Base-by-base conservation (phyloP, 2,797 vertebrate species). In the Dendrocincla fuliginosa region DNA sequence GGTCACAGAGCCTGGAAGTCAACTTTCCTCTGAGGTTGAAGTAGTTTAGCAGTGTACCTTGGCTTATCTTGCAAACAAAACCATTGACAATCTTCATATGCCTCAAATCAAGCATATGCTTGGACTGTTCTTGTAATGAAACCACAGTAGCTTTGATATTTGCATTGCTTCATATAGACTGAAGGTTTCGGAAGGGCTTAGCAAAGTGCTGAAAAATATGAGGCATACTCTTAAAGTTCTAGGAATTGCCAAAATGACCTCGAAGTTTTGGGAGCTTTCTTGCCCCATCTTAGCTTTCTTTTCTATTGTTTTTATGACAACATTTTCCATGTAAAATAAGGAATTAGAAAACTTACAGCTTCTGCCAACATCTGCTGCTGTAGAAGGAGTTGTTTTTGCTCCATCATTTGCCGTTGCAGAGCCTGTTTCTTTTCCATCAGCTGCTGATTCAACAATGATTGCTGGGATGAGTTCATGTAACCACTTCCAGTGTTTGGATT, bases 361-460 rank as follows among this genome's bases (percentile, higher is more conserved):
- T 98, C 99, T 81, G 92, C 97, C 90, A 99, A 97, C 93, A 98
- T 96, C 95, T 98, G 99, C 91, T 99, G 99, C 60, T 98, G 98
- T 68, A 98, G 98, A 88, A 98, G 97, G 61, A 98, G 97, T 25
- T 98, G 98, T 60, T 98, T 98, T 93, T 98, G 98, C 91, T 98
- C 98, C 94, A 97, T 97, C 30, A 98, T 98, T 94, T 98, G 98
- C 92, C 99, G 98, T 95, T 98, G 98, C 73, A 99, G 97, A 89
- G 96, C 97, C 95, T 98, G 98, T 65, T 97, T 96, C 97, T 99
- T 99, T 90, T 97, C 97, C 56, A 98, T 97, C 95, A 98, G 93
- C 55, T 98, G 98, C 78, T 98, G 98, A 96, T 98, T 99, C 84
- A 98, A 90, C 96, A 98, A 80, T 37, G 98, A 96, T 96, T 98